phyloP scores from a whole-genome alignment of 2,888 invertebrate species.

The Hirtodrosophila histrioides region DNA sequence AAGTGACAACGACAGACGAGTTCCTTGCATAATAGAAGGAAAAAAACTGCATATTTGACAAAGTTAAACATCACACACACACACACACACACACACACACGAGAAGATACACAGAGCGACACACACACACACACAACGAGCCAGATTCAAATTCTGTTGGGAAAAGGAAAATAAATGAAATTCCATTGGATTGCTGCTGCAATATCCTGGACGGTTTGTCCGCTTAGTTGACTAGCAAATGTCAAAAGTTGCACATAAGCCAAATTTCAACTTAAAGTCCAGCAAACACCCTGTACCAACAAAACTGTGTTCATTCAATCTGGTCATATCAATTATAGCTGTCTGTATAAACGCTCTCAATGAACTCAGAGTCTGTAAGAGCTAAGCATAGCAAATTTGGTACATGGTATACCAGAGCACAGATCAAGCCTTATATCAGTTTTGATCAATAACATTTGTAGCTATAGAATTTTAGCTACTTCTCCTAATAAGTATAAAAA shows the following conservation, averaged over 20 bases:
- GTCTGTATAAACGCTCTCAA: too few relatives aligned
- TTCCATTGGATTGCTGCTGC: slow-evolving; percentile 29
- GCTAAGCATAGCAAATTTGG: too few relatives aligned
- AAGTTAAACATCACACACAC: slow-evolving; percentile 30
- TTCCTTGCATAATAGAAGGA: slow-evolving; percentile 6
- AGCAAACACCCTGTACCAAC: neutral
- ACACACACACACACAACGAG: slow-evolving; percentile 2
- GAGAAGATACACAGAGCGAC: slow-evolving; percentile 1
- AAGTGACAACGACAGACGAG: slow-evolving; percentile 14
- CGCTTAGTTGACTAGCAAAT: slow-evolving; percentile 33
- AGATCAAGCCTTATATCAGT: too few relatives aligned
- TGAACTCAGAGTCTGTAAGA: too few relatives aligned
- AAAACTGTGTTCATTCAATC: too few relatives aligned
- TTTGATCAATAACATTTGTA: too few relatives aligned
- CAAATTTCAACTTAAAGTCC: slow-evolving; percentile 21
- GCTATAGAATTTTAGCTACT: too few relatives aligned
- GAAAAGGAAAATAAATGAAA: slow-evolving; percentile 21
- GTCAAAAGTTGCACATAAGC: slow-evolving; percentile 22
- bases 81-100: slow-evolving; percentile 10
- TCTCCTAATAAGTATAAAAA: too few relatives aligned
- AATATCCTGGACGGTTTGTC: slow-evolving; percentile 30
- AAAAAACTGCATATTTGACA: slow-evolving; percentile 47
- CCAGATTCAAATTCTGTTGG: slow-evolving; percentile 15
- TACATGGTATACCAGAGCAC: too few relatives aligned
- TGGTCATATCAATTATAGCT: too few relatives aligned